These are phyloP conservation scores for Atopsyche davidsoni DNA, from an alignment of 1,140 invertebrate species.

Conservation along the genomic window DNA sequence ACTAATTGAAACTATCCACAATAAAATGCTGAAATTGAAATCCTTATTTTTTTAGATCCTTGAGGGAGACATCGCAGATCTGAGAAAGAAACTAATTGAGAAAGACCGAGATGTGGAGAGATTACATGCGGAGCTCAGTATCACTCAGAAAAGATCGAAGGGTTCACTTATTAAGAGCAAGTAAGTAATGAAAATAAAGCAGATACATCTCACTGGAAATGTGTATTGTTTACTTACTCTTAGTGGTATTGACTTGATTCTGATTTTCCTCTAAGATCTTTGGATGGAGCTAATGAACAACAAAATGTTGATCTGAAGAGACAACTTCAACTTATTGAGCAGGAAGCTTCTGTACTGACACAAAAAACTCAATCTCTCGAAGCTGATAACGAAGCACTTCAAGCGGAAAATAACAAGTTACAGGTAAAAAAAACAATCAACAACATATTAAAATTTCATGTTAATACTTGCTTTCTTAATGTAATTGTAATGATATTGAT, in stretches of 20 bases:
- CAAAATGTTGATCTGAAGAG: slow-evolving; percentile 62
- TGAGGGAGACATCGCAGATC: slow-evolving; percentile 65
- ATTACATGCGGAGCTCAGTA: slow-evolving; percentile 61
- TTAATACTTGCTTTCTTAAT: neutral
- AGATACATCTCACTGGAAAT: too few species aligned
- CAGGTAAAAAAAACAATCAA: slow-evolving; percentile 35
- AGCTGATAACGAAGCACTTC: slow-evolving; percentile 66
- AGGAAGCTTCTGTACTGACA: slow-evolving; percentile 61
- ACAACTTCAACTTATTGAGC: slow-evolving; percentile 66
- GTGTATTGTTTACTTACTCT: too few species aligned
- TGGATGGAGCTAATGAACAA: slow-evolving; percentile 52
- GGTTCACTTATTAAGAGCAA: slow-evolving; percentile 54
- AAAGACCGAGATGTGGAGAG: slow-evolving; percentile 77
- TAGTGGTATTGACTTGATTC: too few species aligned
- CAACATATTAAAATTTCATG: neutral
- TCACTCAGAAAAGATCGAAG: slow-evolving; percentile 57
- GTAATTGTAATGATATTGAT: too few species aligned
- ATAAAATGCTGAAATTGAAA: neutral
- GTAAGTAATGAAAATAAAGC: slow-evolving; percentile 39
- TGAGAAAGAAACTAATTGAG: slow-evolving; percentile 72
- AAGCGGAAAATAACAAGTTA: slow-evolving; percentile 64
- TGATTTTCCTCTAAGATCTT: slow-evolving; percentile 45
- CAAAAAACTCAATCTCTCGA: slow-evolving; percentile 60
- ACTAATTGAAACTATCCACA: neutral
- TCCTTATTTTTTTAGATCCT: slow-evolving; percentile 37